These are phyloP conservation scores for Diplodus sargus DNA, from an alignment of 2,797 vertebrate species.

Conservation along the genomic window DNA sequence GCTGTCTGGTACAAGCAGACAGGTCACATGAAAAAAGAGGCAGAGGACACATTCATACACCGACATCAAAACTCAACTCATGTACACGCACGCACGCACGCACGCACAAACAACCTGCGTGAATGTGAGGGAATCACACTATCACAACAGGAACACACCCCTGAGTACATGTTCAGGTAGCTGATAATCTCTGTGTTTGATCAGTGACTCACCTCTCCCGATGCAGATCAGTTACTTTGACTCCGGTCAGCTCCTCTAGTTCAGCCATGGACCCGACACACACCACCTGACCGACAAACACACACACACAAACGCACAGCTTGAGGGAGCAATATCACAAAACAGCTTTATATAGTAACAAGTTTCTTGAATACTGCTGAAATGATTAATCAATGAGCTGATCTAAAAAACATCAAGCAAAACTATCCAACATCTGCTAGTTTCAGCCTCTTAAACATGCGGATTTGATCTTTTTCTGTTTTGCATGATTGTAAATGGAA, in stretches of 20 bases:
- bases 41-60: conserved; percentile 10
- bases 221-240: conserved; percentile 93
- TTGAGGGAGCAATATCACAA: conserved; percentile 3
- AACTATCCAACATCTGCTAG: background rate
- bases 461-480: background rate
- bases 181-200: conserved; percentile 21
- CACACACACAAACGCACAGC: conserved; percentile 1
- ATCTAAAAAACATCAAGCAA: background rate
- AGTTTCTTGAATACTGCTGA: background rate
- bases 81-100: background rate
- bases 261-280: conserved; percentile 94
- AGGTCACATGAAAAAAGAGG: conserved; percentile 26
- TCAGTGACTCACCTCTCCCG: conserved; percentile 91
- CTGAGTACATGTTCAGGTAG: conserved; percentile 11
- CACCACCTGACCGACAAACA: conserved; percentile 87
- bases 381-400: background rate
- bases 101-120: background rate
- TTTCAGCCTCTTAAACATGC: background rate
- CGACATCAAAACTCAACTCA: background rate
- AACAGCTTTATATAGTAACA: background rate
- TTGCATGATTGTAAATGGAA: too few species aligned
- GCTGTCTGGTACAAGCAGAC: conserved; percentile 24
- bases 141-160: conserved; percentile 8
- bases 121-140: conserved; percentile 6
- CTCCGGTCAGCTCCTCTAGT: conserved; percentile 91